A percentile compares a stretch with the other conserved stretches of the same genome.
Evolutionary conservation across 1,140 invertebrate species (phyloP).

Genomic region (Zaprionus nigranus): DNA sequence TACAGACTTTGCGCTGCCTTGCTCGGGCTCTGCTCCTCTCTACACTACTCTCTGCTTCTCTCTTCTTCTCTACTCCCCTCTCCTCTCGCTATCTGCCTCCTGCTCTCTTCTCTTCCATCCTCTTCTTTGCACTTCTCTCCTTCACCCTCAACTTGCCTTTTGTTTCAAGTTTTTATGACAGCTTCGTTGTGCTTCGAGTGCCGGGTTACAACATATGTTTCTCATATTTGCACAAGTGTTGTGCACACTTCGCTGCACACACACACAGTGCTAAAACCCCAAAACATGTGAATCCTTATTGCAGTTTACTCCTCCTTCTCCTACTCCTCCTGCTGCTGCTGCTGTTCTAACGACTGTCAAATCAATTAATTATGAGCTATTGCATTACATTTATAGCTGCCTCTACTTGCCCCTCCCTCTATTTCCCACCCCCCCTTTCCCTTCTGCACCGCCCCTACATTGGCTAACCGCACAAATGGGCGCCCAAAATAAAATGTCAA

Average conservation of each 20-base stretch:
- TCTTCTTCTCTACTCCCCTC: neutral
- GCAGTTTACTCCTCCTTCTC: constrained; percentile 6
- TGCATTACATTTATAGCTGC: constrained; percentile 20
- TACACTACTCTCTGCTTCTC: neutral
- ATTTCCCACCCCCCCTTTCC: neutral
- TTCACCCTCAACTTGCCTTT: constrained; percentile 16
- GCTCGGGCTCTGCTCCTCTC: too few species aligned
- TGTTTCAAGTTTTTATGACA: constrained; percentile 70
- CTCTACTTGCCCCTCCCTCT: neutral
- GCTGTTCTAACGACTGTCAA: constrained; percentile 18
- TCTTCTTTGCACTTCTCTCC: neutral
- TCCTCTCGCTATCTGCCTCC: neutral
- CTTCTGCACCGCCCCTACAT: neutral
- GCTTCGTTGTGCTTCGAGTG: constrained; percentile 61
- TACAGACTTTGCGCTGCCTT: constrained; percentile 16
- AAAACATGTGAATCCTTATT: neutral
- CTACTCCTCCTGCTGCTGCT: constrained; percentile 9
- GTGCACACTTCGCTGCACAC: constrained; percentile 22
- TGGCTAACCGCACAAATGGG: constrained; percentile 15
- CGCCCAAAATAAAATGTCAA: constrained; percentile 42
- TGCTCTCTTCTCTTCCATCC: neutral
- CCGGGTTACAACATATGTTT: constrained; percentile 64
- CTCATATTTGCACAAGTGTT: constrained; percentile 48
- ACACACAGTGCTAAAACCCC: neutral
- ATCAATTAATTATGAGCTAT: constrained; percentile 52